Evolutionary conservation across 2,888 invertebrate genomes (phyloP), one percentile per base, ranked within the genome.

Genomic region (Pasiphila rectangulata): DNA sequence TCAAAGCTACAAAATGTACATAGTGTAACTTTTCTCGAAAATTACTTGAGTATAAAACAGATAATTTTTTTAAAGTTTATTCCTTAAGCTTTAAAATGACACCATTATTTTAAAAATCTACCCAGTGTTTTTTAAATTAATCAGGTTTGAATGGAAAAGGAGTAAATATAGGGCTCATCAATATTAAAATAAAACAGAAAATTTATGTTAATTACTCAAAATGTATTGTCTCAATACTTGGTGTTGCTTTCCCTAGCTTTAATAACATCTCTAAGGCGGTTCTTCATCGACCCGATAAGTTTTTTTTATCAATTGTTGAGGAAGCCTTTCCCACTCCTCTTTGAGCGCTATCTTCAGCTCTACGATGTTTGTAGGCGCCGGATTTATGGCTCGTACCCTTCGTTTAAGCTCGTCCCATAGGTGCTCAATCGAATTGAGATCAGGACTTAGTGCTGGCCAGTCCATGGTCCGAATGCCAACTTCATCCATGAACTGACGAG

Each of bases 361-460:
- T 9, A 2, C 9, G 17, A 17, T 17, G 1, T n/a, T 32, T 17
- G 17, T 9, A 17, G 21, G 21, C 6, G 21, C 21, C 3, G 21
- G 32, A 32, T 32, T 32, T 32, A 17, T 32, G 17, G 32, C 32
- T 17, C 32, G 32, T 17, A 32, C 32, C n/a, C 16, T 17, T n/a
- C 17, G 15, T 32, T 32, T 32, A n/a, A 32, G 32, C 7, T 32
- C 4, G 17, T 32, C 32, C 32, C 32, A 32, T 9, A 32, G 1
- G 17, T 32, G 32, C 19, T 32, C 32, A 27, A 27, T 27, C 12
- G 7, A 15, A 30, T 30, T 16, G 7, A 30, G 30, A 16, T 30
- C 30, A 30, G 6, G n/a, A n/a, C n/a, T n/a, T n/a, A n/a, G n/a
- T n/a, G n/a, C n/a, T n/a, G n/a, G n/a, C n/a, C n/a, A n/a, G n/a